A percentile compares a stretch with the other conserved stretches of the same genome.
phyloP scores from a whole-genome alignment of 2,888 invertebrate genomes.

The Morpho helenor region DNA sequence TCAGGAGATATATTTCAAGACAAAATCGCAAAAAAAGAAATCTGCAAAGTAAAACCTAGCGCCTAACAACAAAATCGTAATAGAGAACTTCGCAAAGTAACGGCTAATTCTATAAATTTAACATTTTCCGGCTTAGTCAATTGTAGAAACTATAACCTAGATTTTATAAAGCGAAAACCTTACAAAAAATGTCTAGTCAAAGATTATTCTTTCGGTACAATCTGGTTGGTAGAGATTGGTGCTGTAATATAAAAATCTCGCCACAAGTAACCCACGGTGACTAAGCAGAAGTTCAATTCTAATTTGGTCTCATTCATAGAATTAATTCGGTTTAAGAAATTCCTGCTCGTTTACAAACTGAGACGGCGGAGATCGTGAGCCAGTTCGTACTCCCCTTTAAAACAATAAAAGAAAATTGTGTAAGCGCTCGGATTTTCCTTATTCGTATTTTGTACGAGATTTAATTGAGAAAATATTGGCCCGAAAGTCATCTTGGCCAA shows the following conservation, averaged over 20 bases:
- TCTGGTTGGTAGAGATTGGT: too few relatives aligned
- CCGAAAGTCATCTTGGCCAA: conserved; percentile 22
- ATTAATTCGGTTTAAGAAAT: conserved; percentile 12
- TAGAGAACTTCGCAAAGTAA: too few relatives aligned
- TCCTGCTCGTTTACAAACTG: conserved; percentile 2
- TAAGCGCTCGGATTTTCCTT: conserved; percentile 25
- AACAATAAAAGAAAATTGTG: conserved; percentile 25
- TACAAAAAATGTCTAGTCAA: too few relatives aligned
- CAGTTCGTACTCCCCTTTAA: conserved; percentile 17
- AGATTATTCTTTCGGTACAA: too few relatives aligned
- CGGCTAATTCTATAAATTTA: too few relatives aligned
- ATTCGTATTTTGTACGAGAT: conserved; percentile 23
- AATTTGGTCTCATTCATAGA: conserved; percentile 2
- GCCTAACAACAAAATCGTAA: too few relatives aligned
- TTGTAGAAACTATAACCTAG: too few relatives aligned
- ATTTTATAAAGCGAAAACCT: too few relatives aligned
- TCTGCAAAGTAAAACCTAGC: too few relatives aligned
- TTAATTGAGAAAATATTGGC: conserved; percentile 27
- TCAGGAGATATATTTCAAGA: too few relatives aligned
- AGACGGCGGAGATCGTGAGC: conserved; percentile 7
- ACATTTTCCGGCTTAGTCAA: too few relatives aligned
- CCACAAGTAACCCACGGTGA: background rate
- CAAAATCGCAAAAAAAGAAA: too few relatives aligned
- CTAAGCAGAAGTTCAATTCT: conserved; percentile 1
- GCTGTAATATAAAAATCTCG: background rate